phyloP scores from a whole-genome alignment of 53 echinoderm and acorn worm species.

The Actinopyga echinites region DNA sequence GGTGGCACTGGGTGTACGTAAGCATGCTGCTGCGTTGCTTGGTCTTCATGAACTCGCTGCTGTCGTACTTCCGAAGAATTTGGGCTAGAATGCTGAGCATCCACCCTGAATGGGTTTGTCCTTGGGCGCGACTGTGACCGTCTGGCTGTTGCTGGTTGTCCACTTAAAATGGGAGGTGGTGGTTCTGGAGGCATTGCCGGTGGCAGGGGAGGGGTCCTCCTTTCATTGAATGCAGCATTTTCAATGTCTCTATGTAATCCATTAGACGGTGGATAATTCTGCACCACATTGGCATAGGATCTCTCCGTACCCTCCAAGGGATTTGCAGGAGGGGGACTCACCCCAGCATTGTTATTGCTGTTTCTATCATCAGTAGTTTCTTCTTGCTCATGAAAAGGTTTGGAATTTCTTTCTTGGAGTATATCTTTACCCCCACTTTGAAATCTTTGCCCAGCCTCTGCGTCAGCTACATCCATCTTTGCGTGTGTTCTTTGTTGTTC shows the following conservation, averaged over 20 bases:
- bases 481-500: too few species aligned
- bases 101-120: slow-evolving; percentile 15
- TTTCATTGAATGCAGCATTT: not conserved
- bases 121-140: not conserved
- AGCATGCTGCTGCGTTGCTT: too few species aligned
- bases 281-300: slow-evolving; percentile 5
- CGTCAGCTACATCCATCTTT: too few species aligned
- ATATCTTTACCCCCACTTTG: too few species aligned
- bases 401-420: not conserved
- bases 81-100: not conserved
- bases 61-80: too few species aligned
- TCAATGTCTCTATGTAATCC: too few species aligned
- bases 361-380: not conserved
- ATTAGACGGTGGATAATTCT: too few species aligned
- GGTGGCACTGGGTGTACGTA: too few species aligned
- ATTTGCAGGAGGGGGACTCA: not conserved
- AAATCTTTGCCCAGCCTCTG: too few species aligned
- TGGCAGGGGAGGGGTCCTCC: not conserved
- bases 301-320: not conserved
- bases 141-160: not conserved
- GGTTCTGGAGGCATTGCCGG: slow-evolving; percentile 35
- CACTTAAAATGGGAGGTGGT: not conserved
- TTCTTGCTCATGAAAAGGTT: not conserved
- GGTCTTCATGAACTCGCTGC: too few species aligned
- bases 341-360: slow-evolving; percentile 36